Evolutionary conservation across 2,113 vertebrate species (phyloP).

Genomic region (Reinhardtius hippoglossoides): DNA sequence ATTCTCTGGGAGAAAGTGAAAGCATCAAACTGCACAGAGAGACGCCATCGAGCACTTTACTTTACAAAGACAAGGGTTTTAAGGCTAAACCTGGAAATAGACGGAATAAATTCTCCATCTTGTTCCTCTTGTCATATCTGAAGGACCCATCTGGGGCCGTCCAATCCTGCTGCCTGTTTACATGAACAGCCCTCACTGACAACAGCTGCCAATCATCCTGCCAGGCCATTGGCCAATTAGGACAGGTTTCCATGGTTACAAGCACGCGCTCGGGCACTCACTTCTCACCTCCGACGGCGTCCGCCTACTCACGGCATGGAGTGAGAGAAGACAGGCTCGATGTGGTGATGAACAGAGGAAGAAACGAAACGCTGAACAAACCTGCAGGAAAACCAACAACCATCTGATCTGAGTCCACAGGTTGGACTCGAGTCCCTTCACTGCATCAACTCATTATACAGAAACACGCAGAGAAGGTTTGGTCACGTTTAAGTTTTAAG

Average conservation of each 20-base stretch:
- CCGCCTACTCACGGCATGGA: constrained; percentile 73
- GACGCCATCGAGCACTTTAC: neutral
- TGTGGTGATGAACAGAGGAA: constrained; percentile 20
- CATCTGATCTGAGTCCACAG: too few relatives aligned
- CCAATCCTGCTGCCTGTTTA: constrained; percentile 50
- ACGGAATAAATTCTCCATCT: constrained; percentile 1
- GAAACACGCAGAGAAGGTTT: too few relatives aligned
- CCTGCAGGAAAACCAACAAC: too few relatives aligned
- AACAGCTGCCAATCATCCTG: constrained; percentile 75
- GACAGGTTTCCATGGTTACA: constrained; percentile 71
- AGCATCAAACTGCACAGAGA: too few relatives aligned
- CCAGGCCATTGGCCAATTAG: constrained; percentile 76
- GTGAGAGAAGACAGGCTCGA: constrained; percentile 14
- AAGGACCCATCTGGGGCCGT: constrained; percentile 68
- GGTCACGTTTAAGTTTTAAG: too few relatives aligned
- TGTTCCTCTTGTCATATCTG: constrained; percentile 2
- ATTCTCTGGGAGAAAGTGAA: too few relatives aligned
- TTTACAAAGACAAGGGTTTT: neutral
- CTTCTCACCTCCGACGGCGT: constrained; percentile 72
- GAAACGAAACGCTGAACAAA: neutral
- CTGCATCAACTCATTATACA: too few relatives aligned
- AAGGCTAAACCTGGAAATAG: constrained; percentile 12
- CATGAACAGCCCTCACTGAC: constrained; percentile 62
- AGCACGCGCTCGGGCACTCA: constrained; percentile 61
- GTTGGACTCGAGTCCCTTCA: too few relatives aligned